A percentile compares a stretch with the other conserved stretches of the same genome.
phyloP scores from a whole-genome alignment of 2,797 vertebrate species.

The Scomberomorus guttatus region DNA sequence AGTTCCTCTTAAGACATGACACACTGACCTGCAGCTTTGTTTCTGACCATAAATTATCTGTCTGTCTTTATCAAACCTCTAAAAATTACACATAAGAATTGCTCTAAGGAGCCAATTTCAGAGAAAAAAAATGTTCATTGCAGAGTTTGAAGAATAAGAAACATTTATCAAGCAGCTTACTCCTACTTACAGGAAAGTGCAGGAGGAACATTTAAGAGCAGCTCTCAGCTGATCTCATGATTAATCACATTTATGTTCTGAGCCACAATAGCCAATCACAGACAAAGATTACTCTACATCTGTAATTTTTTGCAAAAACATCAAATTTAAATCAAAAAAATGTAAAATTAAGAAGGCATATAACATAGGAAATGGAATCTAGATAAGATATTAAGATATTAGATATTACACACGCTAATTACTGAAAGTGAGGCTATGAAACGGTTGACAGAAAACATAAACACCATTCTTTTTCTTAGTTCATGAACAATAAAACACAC shows the following conservation, averaged over 20 bases:
- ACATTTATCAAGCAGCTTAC: background rate
- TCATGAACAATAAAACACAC: too few relatives aligned
- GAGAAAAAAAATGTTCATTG: background rate
- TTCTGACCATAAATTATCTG: background rate
- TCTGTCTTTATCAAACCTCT: background rate
- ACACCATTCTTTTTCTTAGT: too few relatives aligned
- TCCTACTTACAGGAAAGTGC: background rate
- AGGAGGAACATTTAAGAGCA: background rate
- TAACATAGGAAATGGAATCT: too few relatives aligned
- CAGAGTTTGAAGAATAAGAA: background rate
- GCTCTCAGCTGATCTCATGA: background rate
- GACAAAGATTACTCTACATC: background rate
- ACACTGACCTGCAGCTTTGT: background rate
- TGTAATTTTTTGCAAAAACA: too few relatives aligned
- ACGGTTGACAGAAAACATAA: too few relatives aligned
- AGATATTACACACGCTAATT: too few relatives aligned
- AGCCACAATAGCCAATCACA: background rate
- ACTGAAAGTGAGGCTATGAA: too few relatives aligned
- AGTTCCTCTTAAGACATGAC: background rate
- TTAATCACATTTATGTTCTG: background rate
- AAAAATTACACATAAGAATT: background rate
- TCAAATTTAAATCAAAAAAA: too few relatives aligned
- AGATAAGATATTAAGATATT: too few relatives aligned
- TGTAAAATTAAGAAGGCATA: too few relatives aligned
- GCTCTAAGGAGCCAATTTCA: background rate